phyloP scores from a whole-genome alignment of 1,140 invertebrate species.

The Drosophila azteca region DNA sequence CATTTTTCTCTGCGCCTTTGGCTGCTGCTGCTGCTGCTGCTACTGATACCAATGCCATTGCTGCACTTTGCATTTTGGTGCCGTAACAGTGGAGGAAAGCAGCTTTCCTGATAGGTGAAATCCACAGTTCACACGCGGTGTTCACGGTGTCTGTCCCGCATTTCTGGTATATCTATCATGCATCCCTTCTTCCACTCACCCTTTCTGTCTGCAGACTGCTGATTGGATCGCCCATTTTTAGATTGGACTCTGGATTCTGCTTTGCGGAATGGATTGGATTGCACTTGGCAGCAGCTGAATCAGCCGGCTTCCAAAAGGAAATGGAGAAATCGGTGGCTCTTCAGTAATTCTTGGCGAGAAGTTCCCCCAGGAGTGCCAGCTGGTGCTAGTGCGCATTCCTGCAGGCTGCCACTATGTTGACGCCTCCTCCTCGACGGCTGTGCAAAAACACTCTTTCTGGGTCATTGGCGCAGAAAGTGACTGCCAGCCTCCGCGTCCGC shows the following conservation, averaged over 20 bases:
- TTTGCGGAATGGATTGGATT: background rate
- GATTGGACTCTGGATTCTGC: background rate
- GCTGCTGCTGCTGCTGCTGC: background rate
- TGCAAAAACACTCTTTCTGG: conserved; percentile 48
- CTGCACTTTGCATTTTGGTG: conserved; percentile 53
- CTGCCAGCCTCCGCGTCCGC: conserved; percentile 30
- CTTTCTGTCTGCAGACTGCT: background rate
- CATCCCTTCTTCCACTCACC: background rate
- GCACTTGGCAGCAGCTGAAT: conserved; percentile 33
- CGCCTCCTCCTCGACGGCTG: conserved; percentile 22
- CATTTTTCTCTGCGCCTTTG: conserved; percentile 13
- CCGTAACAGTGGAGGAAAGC: conserved; percentile 56
- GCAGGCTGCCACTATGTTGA: background rate
- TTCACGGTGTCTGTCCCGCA: conserved; percentile 8
- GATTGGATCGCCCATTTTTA: background rate
- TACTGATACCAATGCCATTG: conserved; percentile 11
- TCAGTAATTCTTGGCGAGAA: background rate
- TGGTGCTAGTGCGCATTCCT: background rate
- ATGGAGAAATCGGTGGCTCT: conserved; percentile 64
- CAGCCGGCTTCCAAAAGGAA: conserved; percentile 62
- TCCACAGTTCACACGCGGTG: background rate
- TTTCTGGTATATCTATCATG: conserved; percentile 56
- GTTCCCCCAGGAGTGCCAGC: no score
- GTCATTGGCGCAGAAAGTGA: conserved; percentile 64
- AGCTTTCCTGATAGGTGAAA: conserved; percentile 38